Evolutionary conservation across 2,888 invertebrate species (phyloP).

Genomic region (Tetanocera ferruginea): DNA sequence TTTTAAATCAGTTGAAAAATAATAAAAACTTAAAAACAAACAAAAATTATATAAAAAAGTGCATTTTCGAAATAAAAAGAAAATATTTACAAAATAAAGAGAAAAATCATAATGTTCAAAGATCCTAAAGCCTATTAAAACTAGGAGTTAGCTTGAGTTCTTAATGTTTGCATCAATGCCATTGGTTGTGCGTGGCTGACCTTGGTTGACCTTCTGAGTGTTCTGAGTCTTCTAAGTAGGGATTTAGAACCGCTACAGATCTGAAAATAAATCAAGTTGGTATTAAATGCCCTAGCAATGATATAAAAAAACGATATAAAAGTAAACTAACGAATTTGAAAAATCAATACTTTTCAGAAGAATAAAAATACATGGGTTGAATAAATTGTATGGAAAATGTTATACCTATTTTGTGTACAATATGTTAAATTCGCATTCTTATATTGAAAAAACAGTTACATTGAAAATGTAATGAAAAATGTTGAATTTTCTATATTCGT

Average conservation of each 20-base stretch:
- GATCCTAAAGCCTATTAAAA: constrained; percentile 45
- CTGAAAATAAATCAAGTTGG: constrained; percentile 44
- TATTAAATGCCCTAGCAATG: too few relatives aligned
- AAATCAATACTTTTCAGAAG: too few relatives aligned
- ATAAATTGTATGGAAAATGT: too few relatives aligned
- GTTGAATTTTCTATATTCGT: too few relatives aligned
- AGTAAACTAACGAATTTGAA: neutral
- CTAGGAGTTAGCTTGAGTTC: constrained; percentile 44
- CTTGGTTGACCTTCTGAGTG: constrained; percentile 24
- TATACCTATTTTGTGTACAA: too few relatives aligned
- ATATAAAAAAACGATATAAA: neutral
- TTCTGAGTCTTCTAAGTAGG: neutral
- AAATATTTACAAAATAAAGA: constrained; percentile 34
- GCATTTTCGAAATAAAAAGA: constrained; percentile 27
- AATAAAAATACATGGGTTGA: too few relatives aligned
- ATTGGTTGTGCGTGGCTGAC: neutral
- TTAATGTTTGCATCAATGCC: neutral
- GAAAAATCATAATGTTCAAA: constrained; percentile 27
- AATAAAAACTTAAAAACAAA: constrained; percentile 31
- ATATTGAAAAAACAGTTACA: too few relatives aligned
- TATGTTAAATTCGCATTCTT: too few relatives aligned
- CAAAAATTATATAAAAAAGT: constrained; percentile 21
- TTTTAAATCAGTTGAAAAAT: neutral
- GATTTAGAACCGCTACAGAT: constrained; percentile 57
- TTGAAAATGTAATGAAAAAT: too few relatives aligned